Conservation (phyloP, 2,113 vertebrate species). For the Agapornis roseicollis region DNA sequence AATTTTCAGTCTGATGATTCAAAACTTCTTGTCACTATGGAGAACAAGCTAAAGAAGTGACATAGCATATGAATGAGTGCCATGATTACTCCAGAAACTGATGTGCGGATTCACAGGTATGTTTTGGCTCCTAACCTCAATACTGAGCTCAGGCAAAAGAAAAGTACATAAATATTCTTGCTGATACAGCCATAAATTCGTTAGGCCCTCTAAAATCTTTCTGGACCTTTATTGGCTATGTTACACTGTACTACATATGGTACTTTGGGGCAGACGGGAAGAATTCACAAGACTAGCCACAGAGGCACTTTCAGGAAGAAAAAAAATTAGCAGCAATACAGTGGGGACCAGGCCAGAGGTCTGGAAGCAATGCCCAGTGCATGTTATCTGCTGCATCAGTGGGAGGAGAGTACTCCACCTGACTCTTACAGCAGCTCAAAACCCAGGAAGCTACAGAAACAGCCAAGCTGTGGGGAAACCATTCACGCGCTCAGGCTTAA, state of each 20-base stretch:
- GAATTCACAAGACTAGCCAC: neutral
- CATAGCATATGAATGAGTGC: neutral
- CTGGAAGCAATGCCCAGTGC: neutral
- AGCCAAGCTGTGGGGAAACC: neutral
- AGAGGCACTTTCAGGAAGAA: neutral
- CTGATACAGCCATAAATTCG: neutral
- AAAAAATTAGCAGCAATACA: neutral
- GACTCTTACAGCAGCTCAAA: neutral
- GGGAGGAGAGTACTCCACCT: neutral
- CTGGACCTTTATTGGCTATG: neutral
- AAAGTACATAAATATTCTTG: neutral
- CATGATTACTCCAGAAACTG: neutral
- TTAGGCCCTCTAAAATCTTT: neutral
- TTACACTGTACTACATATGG: rapidly evolving
- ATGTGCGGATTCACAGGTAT: neutral
- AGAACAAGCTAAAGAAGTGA: neutral
- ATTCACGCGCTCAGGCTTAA: neutral
- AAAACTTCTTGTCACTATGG: neutral
- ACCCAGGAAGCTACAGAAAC: neutral
- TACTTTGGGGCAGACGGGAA: rapidly evolving
- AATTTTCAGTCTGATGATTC: neutral
- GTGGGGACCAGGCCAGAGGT: rapidly evolving
- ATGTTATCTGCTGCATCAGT: neutral
- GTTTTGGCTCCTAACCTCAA: neutral
- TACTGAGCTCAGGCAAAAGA: neutral